A percentile compares a stretch with the other conserved stretches of the same genome.
Conservation (phyloP, 2,113 vertebrate genomes). For the cat (Felis catus) region F.catus_Fca126_mat1.0 CM031419.1:221254501-221255000, state of each 20-base stretch:
- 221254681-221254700: not conserved
- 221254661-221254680: not conserved
- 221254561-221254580: fast-evolving
- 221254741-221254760: not conserved
- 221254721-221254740: not conserved
- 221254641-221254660: fast-evolving
- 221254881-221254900: fast-evolving
- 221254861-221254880: not conserved
- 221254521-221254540: not conserved
- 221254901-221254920: not conserved
- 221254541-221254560: not conserved
- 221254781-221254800: not conserved
- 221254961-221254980: not conserved
- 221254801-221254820: not conserved
- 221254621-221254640: fast-evolving
- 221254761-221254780: fast-evolving
- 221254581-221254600: fast-evolving
- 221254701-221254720: too few relatives aligned
- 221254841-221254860: not conserved
- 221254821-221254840: not conserved
- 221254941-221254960: not conserved
- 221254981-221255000: not conserved
- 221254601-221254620: fast-evolving
- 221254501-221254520: fast-evolving
- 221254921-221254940: fast-evolving